These are phyloP conservation scores for Rhinoptilus africanus DNA, from an alignment of 2,113 vertebrate genomes.

Conservation along the genomic window DNA sequence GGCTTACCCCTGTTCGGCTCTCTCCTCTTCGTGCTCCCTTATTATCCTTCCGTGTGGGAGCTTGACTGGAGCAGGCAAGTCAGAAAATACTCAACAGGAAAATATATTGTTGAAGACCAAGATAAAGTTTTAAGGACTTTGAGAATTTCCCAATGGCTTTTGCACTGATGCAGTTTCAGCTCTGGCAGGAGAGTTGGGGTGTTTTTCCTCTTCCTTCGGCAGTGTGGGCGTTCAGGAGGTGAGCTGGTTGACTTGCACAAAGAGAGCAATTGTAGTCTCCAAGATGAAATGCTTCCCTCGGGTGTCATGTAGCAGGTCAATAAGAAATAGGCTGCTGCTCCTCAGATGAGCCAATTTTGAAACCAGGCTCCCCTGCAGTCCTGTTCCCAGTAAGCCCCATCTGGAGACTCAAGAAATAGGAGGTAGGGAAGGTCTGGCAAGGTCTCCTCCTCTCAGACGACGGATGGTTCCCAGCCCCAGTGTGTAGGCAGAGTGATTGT, in stretches of 20 bases:
- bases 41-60: neutral
- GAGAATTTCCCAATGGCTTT: neutral
- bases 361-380: neutral
- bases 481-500: neutral
- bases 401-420: accelerated
- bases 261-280: neutral
- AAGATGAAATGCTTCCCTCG: neutral
- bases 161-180: neutral
- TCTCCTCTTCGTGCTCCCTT: neutral
- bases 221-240: neutral
- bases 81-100: neutral
- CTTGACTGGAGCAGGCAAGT: neutral
- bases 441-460: neutral
- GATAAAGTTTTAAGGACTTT: neutral
- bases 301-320: neutral
- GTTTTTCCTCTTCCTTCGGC: neutral
- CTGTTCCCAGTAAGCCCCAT: neutral
- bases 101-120: neutral
- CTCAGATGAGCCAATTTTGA: neutral
- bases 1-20: neutral
- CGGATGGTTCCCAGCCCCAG: accelerated
- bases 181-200: neutral
- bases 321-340: neutral
- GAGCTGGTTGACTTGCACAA: neutral
- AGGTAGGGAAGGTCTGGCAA: neutral